Conservation (phyloP, 1,140 invertebrate genomes). For the Calliopsis andreniformis region DNA sequence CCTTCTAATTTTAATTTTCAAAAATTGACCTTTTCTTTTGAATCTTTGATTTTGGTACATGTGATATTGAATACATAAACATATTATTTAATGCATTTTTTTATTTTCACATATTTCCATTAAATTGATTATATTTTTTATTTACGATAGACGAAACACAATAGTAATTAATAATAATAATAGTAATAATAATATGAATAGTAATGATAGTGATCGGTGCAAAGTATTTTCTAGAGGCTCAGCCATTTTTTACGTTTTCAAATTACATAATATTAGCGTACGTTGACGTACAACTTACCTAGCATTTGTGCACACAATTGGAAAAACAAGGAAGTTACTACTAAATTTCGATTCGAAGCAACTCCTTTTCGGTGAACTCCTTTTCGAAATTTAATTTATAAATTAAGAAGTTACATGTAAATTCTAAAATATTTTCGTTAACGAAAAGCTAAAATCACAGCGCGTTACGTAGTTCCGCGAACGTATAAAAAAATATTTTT, state of each 20-base stretch:
- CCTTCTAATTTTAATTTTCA: conserved; percentile 12
- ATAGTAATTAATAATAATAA: conserved; percentile 7
- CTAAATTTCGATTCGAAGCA: neutral
- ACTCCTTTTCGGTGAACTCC: neutral
- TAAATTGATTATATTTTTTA: conserved; percentile 24
- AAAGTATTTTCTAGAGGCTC: conserved; percentile 12
- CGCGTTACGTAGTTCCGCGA: conserved; percentile 1
- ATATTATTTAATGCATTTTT: conserved; percentile 36
- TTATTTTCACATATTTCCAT: conserved; percentile 36
- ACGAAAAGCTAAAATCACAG: conserved; percentile 9
- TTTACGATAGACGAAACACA: neutral
- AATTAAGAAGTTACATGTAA: too few species aligned
- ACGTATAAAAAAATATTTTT: conserved; percentile 32
- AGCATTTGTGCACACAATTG: neutral
- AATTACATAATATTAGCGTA: neutral
- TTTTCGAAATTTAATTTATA: neutral
- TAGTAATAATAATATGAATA: conserved; percentile 3
- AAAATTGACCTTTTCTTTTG: neutral
- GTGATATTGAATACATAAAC: conserved; percentile 25
- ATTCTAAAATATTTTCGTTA: conserved; percentile 7
- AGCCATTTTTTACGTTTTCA: neutral
- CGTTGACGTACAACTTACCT: neutral
- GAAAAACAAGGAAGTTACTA: neutral
- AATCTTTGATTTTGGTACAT: conserved; percentile 3
- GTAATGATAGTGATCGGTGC: conserved; percentile 29